A percentile compares a stretch with the other conserved stretches of the same genome.
phyloP scores from a whole-genome alignment of 1,140 invertebrate genomes.

The Onthophagus taurus region DNA sequence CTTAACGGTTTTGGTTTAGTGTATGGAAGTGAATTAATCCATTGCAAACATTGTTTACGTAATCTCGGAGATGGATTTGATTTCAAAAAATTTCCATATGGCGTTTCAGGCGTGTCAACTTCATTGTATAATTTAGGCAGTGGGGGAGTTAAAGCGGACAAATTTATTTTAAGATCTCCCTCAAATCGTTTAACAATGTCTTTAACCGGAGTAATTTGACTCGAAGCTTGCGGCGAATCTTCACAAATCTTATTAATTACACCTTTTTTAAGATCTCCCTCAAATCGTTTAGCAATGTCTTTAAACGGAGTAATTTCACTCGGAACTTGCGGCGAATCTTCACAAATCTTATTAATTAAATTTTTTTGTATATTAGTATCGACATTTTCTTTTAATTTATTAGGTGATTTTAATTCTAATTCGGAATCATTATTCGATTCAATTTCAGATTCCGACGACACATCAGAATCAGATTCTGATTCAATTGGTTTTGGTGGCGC shows the following conservation, averaged over 20 bases:
- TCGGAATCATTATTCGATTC: not conserved
- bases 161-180: slow-evolving; percentile 23
- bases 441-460: not conserved
- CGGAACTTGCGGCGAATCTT: slow-evolving; percentile 10
- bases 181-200: slow-evolving; percentile 29
- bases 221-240: slow-evolving; percentile 15
- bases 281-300: slow-evolving; percentile 28
- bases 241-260: no score
- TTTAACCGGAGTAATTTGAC: slow-evolving; percentile 32
- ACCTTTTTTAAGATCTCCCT: slow-evolving; percentile 20
- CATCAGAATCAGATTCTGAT: no score
- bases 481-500: no score
- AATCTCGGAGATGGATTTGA: slow-evolving; percentile 43
- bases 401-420: not conserved
- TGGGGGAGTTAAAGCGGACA: slow-evolving; percentile 12
- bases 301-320: slow-evolving; percentile 34
- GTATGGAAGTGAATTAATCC: slow-evolving; percentile 41
- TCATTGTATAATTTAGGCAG: slow-evolving; percentile 34
- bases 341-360: no score
- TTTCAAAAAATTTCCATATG: slow-evolving; percentile 42
- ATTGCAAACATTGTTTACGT: slow-evolving; percentile 41
- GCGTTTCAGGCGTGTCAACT: slow-evolving; percentile 45
- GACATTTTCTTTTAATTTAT: not conserved
- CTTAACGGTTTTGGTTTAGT: slow-evolving; percentile 37
- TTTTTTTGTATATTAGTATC: slow-evolving; percentile 4